Evolutionary conservation across 2,797 vertebrate genomes (phyloP).

Genomic region (Xiphorhynchus erythropygius): DNA sequence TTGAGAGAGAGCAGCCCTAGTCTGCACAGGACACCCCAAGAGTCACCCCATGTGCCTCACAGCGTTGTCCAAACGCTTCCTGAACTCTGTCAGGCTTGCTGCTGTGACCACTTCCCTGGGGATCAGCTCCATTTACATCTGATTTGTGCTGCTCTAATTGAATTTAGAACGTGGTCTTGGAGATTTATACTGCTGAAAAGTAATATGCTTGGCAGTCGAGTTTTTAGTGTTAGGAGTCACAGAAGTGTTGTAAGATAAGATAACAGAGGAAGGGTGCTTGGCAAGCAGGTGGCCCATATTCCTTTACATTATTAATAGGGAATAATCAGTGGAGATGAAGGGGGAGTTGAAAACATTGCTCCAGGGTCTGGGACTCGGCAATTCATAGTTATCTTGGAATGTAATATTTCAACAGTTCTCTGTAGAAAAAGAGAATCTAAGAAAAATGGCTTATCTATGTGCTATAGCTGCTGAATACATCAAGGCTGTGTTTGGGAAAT

Average conservation of each 20-base stretch:
- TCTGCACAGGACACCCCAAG: not conserved
- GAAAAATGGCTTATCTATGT: slow-evolving; percentile 23
- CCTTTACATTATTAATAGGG: not conserved
- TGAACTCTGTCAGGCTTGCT: not conserved
- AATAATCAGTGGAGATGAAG: not conserved
- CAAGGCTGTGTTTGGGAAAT: slow-evolving; percentile 25
- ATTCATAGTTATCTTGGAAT: not conserved
- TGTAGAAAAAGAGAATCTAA: slow-evolving; percentile 29
- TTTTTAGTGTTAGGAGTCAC: not conserved
- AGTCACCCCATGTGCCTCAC: not conserved
- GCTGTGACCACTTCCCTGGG: not conserved
- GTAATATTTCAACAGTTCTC: not conserved
- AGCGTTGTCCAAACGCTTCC: not conserved
- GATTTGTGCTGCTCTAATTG: not conserved
- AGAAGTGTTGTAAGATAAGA: not conserved
- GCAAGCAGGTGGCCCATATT: not conserved
- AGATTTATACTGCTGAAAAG: not conserved
- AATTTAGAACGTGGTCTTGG: not conserved
- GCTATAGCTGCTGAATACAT: slow-evolving; percentile 12
- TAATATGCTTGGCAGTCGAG: not conserved
- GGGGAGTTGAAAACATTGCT: not conserved
- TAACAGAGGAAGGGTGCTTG: not conserved
- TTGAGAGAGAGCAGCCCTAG: not conserved
- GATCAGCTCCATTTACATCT: not conserved
- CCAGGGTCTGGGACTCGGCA: not conserved